Evolutionary conservation across 2,797 vertebrate species (phyloP), one percentile per base, ranked within the genome.

Genomic region (Gastrophryne carolinensis): DNA sequence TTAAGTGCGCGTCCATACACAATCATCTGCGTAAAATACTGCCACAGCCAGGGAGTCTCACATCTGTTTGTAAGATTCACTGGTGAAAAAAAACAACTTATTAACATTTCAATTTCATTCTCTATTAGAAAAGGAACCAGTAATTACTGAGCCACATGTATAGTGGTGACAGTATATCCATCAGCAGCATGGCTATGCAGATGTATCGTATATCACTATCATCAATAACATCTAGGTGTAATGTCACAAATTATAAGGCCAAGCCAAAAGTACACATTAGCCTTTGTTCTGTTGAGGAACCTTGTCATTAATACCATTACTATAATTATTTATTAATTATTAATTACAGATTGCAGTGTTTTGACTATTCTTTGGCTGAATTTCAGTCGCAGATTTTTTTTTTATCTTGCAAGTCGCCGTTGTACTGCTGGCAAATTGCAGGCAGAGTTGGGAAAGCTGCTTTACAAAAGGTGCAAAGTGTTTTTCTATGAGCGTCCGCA

Each of bases 11-110:
- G 17, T 65, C 58, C 75, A 84, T 83, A 81, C 73, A 80, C 29
- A 83, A 84, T 86, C 84, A 89, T 87, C 86, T 87, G 87, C 83
- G 79, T 82, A 67, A 84, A 88, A 82, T 80, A 58, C 60, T 85
- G 78, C 86, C 79, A 80, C 84, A 81, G 37, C 53, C 69, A 75
- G 82, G 82, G 81, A 85, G 58, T 75, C 84, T 79, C 79, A 80
- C 86, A 87, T 84, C 83, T 88, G 87, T 82, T 87, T 64, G 24
- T 79, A 79, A 44, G 39, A 83, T 10, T 35, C 23, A 66, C 62
- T 68, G 19, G 61, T 60, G 35, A 19, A 39, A 62, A 56, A 61
- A 62, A 84, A 37, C 37, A 52, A 76, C 66, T 8, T 71, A 76
- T 69, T 76, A 56, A 63, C 60, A 65, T 72, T 72, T 71, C 60